Evolutionary conservation across 1,140 invertebrate genomes (phyloP).

Genomic region (Andrena cerasifolii): DNA sequence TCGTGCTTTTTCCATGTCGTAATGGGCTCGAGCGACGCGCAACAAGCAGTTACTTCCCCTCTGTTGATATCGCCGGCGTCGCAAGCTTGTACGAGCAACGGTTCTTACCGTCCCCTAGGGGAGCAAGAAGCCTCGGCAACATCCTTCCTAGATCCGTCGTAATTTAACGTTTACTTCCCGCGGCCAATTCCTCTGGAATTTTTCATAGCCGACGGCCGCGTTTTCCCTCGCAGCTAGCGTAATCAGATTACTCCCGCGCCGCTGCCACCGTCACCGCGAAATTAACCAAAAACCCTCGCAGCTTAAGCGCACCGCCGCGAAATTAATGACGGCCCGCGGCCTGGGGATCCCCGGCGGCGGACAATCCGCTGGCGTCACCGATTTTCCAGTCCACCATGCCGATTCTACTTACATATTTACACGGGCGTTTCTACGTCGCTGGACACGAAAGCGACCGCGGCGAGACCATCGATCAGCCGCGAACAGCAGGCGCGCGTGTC

Average conservation of each 20-base stretch:
- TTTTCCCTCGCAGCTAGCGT: not conserved
- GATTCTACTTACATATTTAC: constrained; percentile 58
- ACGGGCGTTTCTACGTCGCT: constrained; percentile 22
- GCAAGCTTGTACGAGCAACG: not conserved
- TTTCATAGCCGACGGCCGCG: constrained; percentile 35
- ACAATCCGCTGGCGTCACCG: not conserved
- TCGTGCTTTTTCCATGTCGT: constrained; percentile 62
- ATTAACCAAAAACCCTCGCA: constrained; percentile 1
- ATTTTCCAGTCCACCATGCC: not conserved
- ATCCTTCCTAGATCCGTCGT: constrained; percentile 50
- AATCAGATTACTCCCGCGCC: constrained; percentile 31
- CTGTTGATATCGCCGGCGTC: not conserved
- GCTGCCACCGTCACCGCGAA: not conserved
- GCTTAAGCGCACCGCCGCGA: not conserved
- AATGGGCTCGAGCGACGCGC: constrained; percentile 57
- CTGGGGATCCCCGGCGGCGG: not conserved
- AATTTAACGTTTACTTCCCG: constrained; percentile 39
- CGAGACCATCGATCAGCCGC: constrained; percentile 46
- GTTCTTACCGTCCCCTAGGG: not conserved
- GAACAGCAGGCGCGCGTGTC: constrained; percentile 27
- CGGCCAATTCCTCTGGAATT: constrained; percentile 16
- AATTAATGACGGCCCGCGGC: constrained; percentile 21
- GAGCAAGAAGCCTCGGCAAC: constrained; percentile 27
- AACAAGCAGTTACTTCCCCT: constrained; percentile 63
- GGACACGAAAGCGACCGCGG: constrained; percentile 38